These are phyloP conservation scores for Yponomeuta plumbellus DNA, from an alignment of 2,888 invertebrate genomes.

Conservation along the genomic window DNA sequence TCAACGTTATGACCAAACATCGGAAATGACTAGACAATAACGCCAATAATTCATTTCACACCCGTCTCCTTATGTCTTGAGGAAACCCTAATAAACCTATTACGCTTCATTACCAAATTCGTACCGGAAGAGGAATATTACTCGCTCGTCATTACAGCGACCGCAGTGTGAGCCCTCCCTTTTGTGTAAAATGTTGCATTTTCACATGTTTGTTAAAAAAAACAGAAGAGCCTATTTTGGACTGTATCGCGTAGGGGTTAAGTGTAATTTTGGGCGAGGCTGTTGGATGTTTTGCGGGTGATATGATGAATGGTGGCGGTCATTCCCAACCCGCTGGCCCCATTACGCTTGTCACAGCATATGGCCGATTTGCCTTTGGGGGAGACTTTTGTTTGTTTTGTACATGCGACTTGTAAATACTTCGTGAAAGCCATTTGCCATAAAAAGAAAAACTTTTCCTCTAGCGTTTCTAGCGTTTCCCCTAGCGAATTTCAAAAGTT, in stretches of 20 bases:
- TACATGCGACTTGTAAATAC: slow-evolving; percentile 21
- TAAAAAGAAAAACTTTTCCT: background rate
- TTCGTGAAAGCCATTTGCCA: background rate
- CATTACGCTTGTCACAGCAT: slow-evolving; percentile 59
- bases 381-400: slow-evolving; percentile 54
- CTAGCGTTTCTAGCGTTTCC: too few species aligned
- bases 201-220: slow-evolving; percentile 51
- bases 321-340: slow-evolving; percentile 53
- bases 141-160: slow-evolving; percentile 63
- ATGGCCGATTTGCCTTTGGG: slow-evolving; percentile 54
- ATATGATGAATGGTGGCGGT: slow-evolving; percentile 61
- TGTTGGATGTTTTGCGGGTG: slow-evolving; percentile 47
- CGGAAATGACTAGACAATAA: slow-evolving; percentile 16
- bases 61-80: slow-evolving; percentile 41
- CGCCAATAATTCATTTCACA: slow-evolving; percentile 58
- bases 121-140: slow-evolving; percentile 65
- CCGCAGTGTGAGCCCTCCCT: slow-evolving; percentile 60
- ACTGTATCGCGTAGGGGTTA: slow-evolving; percentile 41
- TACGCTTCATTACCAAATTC: slow-evolving; percentile 70
- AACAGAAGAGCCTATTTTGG: slow-evolving; percentile 16
- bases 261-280: slow-evolving; percentile 35
- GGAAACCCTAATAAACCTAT: slow-evolving; percentile 66
- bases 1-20: background rate
- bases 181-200: slow-evolving; percentile 55
- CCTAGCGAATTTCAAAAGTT: background rate